These are phyloP conservation scores for Andrena hattorfiana DNA, from an alignment of 2,888 invertebrate species.

Conservation along the genomic window DNA sequence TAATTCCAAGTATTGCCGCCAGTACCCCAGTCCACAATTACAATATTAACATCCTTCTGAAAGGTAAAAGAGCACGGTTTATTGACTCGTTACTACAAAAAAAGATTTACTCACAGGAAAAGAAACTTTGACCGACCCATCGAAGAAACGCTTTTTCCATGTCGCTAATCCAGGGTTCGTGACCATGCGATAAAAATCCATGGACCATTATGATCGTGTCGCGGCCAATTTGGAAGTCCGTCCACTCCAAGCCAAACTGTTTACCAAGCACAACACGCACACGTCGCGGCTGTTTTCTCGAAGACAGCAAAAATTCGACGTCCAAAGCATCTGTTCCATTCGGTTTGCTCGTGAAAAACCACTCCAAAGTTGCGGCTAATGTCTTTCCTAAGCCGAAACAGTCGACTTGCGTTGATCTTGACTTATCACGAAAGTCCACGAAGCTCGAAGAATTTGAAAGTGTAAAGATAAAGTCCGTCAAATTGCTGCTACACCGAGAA, in stretches of 20 bases:
- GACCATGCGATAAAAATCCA: conserved; percentile 88
- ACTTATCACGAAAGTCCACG: not conserved
- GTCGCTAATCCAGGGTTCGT: conserved; percentile 87
- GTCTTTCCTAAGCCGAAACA: conserved; percentile 86
- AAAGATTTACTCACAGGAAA: not conserved
- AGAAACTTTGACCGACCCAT: conserved; percentile 84
- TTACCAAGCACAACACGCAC: conserved; percentile 84
- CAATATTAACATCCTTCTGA: conserved; percentile 88
- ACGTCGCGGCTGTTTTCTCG: conserved; percentile 83
- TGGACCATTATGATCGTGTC: conserved; percentile 88
- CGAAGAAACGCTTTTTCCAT: conserved; percentile 87
- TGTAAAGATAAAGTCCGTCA: conserved; percentile 54
- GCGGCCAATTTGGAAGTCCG: conserved; percentile 86
- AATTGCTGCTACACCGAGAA: not conserved
- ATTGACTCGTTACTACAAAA: not conserved
- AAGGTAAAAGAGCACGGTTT: not conserved
- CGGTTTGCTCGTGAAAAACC: conserved; percentile 85
- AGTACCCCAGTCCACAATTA: conserved; percentile 88
- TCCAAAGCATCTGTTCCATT: conserved; percentile 85
- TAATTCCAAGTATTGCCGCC: conserved; percentile 89
- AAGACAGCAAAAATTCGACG: conserved; percentile 86
- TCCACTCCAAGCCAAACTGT: conserved; percentile 87
- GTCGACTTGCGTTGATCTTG: conserved; percentile 78
- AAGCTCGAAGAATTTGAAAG: not conserved
- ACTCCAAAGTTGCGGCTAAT: conserved; percentile 82